A percentile compares a stretch with the other conserved stretches of the same genome.
Evolutionary conservation across 2,888 invertebrate species (phyloP).

Genomic region (Nomada fabriciana): DNA sequence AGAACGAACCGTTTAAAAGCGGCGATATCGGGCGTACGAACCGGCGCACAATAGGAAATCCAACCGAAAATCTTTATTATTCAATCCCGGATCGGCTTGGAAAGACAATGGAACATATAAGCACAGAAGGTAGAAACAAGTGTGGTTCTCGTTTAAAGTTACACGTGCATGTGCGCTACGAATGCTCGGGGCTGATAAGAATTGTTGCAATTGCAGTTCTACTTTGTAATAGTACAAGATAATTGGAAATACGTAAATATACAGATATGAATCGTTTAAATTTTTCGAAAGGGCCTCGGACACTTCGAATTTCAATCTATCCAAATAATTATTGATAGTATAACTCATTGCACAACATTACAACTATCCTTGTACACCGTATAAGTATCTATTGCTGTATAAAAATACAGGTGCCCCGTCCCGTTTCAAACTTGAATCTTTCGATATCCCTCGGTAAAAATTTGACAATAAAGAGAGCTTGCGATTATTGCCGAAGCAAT

Average conservation of each 20-base stretch:
- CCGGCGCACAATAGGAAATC: slow-evolving; percentile 32
- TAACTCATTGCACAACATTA: no score
- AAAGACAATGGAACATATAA: slow-evolving; percentile 3
- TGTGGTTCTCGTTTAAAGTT: slow-evolving; percentile 3
- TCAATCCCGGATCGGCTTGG: neutral
- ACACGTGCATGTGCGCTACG: neutral
- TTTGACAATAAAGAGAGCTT: no score
- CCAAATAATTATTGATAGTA: no score
- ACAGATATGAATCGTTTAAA: no score
- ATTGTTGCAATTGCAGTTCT: slow-evolving; percentile 4
- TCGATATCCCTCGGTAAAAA: no score
- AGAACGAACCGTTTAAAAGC: slow-evolving; percentile 39
- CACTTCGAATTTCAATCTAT: no score
- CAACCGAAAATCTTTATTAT: slow-evolving; percentile 46
- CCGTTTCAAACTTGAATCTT: no score
- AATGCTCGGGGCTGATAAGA: slow-evolving; percentile 3
- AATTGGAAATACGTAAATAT: neutral
- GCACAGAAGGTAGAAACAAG: neutral
- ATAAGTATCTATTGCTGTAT: no score
- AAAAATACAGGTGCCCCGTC: no score
- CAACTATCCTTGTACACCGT: no score
- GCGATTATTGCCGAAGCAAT: no score
- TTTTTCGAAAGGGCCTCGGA: no score
- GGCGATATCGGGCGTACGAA: slow-evolving; percentile 26
- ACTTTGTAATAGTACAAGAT: neutral